Base-by-base conservation (phyloP, 2,113 vertebrate species). In the Ptilonorhynchus violaceus region DNA sequence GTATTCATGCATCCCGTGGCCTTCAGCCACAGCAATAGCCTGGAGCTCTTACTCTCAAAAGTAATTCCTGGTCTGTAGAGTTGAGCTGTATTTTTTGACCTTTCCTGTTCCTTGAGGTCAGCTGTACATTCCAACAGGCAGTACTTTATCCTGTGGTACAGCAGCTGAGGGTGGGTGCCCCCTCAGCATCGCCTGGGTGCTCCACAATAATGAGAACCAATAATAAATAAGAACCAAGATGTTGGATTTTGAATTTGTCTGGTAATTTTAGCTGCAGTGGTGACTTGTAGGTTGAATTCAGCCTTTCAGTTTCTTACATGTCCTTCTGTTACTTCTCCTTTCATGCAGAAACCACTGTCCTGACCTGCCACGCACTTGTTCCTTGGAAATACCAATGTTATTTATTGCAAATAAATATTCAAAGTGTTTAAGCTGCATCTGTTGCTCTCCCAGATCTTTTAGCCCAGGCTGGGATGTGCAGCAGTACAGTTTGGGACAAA, bases 111-210 rank as follows among this genome's bases (percentile, higher is more conserved):
- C 70, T 53, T 59, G 0, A 75, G 49, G 62, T 37, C 60, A 47
- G 81, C 59, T 73, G 31, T 37, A 7, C 39, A 4, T n/a, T 62
- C 18, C 49, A 68, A 2, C 0, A 11, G 53, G 67, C 39, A 27
- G 44, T 0, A 0, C 30, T 8, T 70, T 3, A 6, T 10, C 2
- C 47, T 27, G 35, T 2, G 55, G 10, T 13, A 2, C 53, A 79
- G 76, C 50, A 31, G 2, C 14, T 37, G 63, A 5, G 7, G 3
- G 1, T 44, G 85, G 59, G 49, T 15, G 2, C 56, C 75, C 22
- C 31, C 70, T 37, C 7, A 19, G 17, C 28, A 0, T 4, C 30
- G 27, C 64, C 39, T 3, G 9, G 28, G 73, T 4, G 3, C 62
- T 55, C 58, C 31, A 30, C 42, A 35, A 2, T 6, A 27, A 13